phyloP scores from a whole-genome alignment of 1,140 invertebrate genomes.

The Venustaconcha ellipsiformis region DNA sequence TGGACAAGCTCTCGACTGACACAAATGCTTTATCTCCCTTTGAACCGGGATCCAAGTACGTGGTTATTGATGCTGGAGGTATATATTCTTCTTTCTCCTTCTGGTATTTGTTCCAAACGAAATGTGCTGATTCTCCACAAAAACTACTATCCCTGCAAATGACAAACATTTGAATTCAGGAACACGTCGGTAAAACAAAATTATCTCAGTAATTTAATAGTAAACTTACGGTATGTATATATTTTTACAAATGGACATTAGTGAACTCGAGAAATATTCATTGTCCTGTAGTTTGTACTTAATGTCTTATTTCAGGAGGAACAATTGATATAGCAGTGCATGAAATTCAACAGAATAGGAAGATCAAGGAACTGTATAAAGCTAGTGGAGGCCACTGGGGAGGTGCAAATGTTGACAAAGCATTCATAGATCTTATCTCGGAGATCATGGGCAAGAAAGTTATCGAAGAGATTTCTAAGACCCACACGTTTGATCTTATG shows the following conservation, averaged over 20 bases:
- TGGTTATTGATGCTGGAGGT: conserved; percentile 34
- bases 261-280: not conserved
- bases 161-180: no score
- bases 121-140: no score
- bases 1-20: conserved; percentile 2
- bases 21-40: conserved; percentile 11
- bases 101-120: no score
- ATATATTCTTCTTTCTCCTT: not conserved
- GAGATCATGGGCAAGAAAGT: conserved; percentile 24
- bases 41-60: conserved; percentile 16
- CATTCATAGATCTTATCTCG: conserved; percentile 21
- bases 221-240: not conserved
- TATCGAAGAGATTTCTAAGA: conserved; percentile 16
- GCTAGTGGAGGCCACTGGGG: conserved; percentile 30
- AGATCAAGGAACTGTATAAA: conserved; percentile 23
- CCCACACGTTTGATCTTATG: conserved; percentile 9
- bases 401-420: conserved; percentile 26
- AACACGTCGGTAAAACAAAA: no score
- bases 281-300: not conserved
- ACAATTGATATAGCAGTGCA: conserved; percentile 20
- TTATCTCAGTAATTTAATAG: no score
- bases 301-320: conserved; percentile 4
- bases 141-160: no score
- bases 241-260: not conserved
- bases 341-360: conserved; percentile 9